Evolutionary conservation across 2,113 vertebrate species (phyloP).

Genomic region (Narcine bancroftii): DNA sequence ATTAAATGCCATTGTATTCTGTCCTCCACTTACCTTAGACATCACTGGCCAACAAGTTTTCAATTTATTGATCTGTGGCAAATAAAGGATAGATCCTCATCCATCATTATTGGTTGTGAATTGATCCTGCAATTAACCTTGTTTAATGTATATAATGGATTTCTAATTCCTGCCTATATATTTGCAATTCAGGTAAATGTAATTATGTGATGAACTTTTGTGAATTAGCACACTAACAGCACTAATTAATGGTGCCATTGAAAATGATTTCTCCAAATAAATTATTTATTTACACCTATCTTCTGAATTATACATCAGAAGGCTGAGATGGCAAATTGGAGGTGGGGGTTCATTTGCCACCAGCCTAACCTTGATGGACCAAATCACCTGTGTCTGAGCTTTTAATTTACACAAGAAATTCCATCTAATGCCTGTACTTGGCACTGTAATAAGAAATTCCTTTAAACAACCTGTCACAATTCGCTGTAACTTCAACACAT

Average conservation of each 20-base stretch:
- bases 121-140: neutral
- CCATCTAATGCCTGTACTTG: neutral
- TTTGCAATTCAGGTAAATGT: neutral
- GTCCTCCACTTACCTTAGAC: neutral
- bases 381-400: neutral
- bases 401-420: neutral
- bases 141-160: neutral
- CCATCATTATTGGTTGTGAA: neutral
- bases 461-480: neutral
- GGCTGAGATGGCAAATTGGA: neutral
- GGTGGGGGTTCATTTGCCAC: neutral
- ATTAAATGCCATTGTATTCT: neutral
- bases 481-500: neutral
- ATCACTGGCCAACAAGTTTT: neutral
- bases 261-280: neutral
- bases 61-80: neutral
- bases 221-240: constrained; percentile 15
- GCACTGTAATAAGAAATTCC: neutral
- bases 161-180: neutral
- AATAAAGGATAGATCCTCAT: neutral
- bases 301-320: neutral
- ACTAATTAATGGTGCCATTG: neutral
- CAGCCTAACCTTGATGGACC: neutral
- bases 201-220: neutral
- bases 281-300: neutral